Conservation (phyloP, 1,140 invertebrate genomes). For the Heliconius himera region DNA sequence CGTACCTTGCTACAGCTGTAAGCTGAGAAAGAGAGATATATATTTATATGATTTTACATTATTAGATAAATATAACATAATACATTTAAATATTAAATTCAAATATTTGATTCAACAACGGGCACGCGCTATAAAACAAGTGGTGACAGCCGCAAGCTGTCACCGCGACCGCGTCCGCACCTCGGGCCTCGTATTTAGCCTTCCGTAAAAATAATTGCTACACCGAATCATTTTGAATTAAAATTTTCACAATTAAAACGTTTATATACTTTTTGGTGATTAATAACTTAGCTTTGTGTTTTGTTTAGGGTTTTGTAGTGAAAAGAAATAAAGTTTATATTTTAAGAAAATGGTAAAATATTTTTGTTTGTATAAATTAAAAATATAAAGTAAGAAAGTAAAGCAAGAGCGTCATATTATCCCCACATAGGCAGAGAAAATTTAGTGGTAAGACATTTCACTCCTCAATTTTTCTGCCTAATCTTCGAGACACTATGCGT, state of each 20-base stretch:
- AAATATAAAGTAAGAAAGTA: too few species aligned
- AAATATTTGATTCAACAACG: conserved; percentile 32
- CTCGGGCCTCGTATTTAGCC: conserved; percentile 26
- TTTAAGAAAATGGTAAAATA: too few species aligned
- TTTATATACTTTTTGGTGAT: conserved; percentile 22
- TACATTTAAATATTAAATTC: conserved; percentile 10
- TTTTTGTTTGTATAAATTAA: too few species aligned
- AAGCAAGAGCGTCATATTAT: too few species aligned
- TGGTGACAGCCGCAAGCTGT: conserved; percentile 42
- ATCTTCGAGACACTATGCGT: neutral
- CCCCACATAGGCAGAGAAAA: too few species aligned
- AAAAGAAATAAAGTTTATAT: too few species aligned
- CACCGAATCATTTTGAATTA: conserved; percentile 32
- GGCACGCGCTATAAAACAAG: conserved; percentile 31
- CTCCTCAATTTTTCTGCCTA: neutral
- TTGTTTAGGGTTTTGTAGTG: neutral
- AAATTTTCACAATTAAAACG: conserved; percentile 29
- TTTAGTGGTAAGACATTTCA: too few species aligned
- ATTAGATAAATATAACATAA: neutral
- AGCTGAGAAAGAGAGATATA: neutral
- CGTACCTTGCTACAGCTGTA: too few species aligned
- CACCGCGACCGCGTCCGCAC: conserved; percentile 37
- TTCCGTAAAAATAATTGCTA: conserved; percentile 38
- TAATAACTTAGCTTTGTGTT: conserved; percentile 14
- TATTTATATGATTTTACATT: neutral